These are phyloP conservation scores for Xenops minutus DNA, from an alignment of 2,797 vertebrate species.

Conservation along the genomic window DNA sequence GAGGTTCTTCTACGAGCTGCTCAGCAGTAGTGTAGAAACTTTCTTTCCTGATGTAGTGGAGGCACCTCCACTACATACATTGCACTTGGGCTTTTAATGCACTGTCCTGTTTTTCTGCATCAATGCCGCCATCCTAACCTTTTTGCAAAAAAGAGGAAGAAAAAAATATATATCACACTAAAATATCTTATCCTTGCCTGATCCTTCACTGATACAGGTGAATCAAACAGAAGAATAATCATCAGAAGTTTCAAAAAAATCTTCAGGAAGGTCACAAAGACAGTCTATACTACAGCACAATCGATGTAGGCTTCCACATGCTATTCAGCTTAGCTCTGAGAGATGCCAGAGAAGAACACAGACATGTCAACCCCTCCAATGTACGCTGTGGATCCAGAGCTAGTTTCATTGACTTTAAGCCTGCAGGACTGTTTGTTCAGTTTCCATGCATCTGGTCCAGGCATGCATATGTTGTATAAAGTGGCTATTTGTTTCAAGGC, in stretches of 20 bases:
- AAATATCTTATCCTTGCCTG: constrained; percentile 67
- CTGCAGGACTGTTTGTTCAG: constrained; percentile 52
- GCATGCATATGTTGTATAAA: constrained; percentile 49
- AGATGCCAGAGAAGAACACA: background rate
- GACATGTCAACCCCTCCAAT: background rate
- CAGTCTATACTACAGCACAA: constrained; percentile 58
- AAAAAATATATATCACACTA: constrained; percentile 26
- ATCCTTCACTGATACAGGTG: constrained; percentile 69
- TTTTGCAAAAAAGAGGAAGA: constrained; percentile 23
- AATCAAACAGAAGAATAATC: constrained; percentile 68
- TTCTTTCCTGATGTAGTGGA: constrained; percentile 17
- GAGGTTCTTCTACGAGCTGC: constrained; percentile 4
- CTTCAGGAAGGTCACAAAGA: constrained; percentile 58
- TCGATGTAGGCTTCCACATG: constrained; percentile 40
- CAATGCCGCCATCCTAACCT: background rate
- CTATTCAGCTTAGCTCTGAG: constrained; percentile 4
- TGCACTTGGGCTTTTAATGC: constrained; percentile 36
- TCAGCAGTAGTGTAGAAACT: constrained; percentile 19
- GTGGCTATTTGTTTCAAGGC: constrained; percentile 75
- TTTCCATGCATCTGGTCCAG: constrained; percentile 46
- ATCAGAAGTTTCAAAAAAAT: constrained; percentile 47
- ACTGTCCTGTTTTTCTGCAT: background rate
- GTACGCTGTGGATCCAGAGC: background rate
- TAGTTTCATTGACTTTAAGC: background rate
- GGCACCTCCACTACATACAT: constrained; percentile 5